phyloP scores from a whole-genome alignment of 2,113 vertebrate species.

The Myanophis thanlyinensis region DNA sequence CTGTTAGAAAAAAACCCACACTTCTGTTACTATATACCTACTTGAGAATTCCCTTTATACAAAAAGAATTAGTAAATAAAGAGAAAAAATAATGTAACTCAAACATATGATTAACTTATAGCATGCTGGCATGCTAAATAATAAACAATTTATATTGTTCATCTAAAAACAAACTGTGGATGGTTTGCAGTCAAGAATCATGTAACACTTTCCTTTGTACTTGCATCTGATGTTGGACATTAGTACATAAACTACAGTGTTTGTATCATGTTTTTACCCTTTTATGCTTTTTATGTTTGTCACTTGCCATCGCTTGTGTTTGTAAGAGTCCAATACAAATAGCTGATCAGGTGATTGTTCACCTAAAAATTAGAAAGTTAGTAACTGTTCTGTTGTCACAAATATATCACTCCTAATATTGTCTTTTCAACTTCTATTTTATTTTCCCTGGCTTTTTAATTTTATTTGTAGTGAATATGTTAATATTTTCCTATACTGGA shows the following conservation, averaged over 20 bases:
- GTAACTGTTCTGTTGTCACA: background rate
- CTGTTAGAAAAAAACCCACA: conserved; percentile 37
- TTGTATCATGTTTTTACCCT: background rate
- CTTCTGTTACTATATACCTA: background rate
- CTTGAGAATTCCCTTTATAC: background rate
- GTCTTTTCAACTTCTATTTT: background rate
- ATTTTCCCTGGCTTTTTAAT: background rate
- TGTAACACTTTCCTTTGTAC: background rate
- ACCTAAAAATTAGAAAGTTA: background rate
- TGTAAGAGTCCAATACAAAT: background rate
- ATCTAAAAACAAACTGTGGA: background rate
- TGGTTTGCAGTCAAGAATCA: background rate
- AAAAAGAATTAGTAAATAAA: background rate
- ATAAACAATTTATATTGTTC: background rate
- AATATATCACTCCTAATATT: background rate
- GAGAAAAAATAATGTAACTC: background rate
- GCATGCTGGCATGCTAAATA: background rate
- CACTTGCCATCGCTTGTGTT: background rate
- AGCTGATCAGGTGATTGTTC: background rate
- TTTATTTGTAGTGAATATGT: background rate
- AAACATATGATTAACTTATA: accelerated
- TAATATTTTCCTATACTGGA: background rate
- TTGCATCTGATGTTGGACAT: background rate
- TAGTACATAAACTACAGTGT: background rate
- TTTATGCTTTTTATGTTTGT: background rate